Base-by-base conservation (phyloP, 1,140 invertebrate species). In the Drosophila simulans region DNA sequence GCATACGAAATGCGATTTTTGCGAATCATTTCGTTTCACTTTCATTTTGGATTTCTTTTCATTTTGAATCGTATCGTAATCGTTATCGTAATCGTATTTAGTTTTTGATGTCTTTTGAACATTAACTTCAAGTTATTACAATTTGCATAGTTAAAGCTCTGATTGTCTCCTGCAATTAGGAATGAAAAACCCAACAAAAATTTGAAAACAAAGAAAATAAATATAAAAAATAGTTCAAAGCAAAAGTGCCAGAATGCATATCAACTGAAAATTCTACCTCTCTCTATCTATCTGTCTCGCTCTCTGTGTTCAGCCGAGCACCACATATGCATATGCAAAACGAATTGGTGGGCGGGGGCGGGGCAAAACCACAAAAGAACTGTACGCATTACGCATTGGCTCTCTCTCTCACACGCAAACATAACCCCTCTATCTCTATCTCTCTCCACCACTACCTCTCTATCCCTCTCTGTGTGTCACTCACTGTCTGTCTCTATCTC, bases 61-160 rank as follows among this genome's bases (percentile, higher is more conserved):
- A 48, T 70, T 70, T 70, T 35, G 20, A 65, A 64, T 68, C 64
- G 51, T 70, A 56, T 70, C 64, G 68, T 71, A 71, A 66, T 70
- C 68, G 60, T 68, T 65, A 53, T 68, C 42, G 68, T 71, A 71
- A 71, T 42, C 53, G 68, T 71, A 49, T 70, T 83, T 63, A 58
- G 74, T 83, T 88, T 79, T 77, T 58, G 58, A 81, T 88, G 83
- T 88, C 69, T 89, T 82, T 81, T 59, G 65, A 68, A 80, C 62
- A 80, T 77, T 60, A 81, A 76, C 77, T 84, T 84, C 80, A 78
- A 88, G 73, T 89, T 88, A 88, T 89, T 88, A 88, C 83, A 88
- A 88, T 88, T 88, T 88, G 83, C 83, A 88, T 88, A 88, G 83
- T 88, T 88, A 73, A 75, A 77, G 58, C 51, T 88, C 82, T 82